Conservation (phyloP, 2,113 vertebrate genomes). For the Eonycteris spelaea region DNA sequence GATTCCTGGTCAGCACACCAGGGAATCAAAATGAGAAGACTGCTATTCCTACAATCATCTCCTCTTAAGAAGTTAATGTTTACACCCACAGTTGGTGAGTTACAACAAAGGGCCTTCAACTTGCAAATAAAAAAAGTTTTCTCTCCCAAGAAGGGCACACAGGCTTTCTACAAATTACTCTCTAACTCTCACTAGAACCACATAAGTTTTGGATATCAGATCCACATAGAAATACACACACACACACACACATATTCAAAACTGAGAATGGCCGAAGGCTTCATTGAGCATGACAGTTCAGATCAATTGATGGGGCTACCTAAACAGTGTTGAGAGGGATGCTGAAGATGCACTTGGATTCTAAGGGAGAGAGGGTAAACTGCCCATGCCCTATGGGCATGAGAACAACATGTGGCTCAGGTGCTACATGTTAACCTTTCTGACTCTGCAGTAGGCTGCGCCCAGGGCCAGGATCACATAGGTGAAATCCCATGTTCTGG, state of each 20-base stretch:
- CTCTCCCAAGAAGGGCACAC: background rate
- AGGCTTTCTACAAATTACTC: background rate
- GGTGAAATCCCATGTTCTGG: background rate
- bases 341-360: background rate
- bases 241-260: background rate
- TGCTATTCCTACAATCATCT: background rate
- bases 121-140: background rate
- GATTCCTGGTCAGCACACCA: background rate
- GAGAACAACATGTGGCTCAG: background rate
- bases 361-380: background rate
- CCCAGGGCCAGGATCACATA: background rate
- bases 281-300: background rate
- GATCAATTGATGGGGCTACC: too few species aligned
- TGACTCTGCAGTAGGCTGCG: background rate
- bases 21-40: background rate
- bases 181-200: background rate
- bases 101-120: background rate
- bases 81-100: background rate
- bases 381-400: accelerated
- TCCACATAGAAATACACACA: background rate
- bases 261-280: background rate
- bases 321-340: background rate
- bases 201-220: background rate
- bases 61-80: background rate
- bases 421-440: accelerated